phyloP scores from a whole-genome alignment of 92 coral and sea anemone genomes.

The Porites lobata region DNA sequence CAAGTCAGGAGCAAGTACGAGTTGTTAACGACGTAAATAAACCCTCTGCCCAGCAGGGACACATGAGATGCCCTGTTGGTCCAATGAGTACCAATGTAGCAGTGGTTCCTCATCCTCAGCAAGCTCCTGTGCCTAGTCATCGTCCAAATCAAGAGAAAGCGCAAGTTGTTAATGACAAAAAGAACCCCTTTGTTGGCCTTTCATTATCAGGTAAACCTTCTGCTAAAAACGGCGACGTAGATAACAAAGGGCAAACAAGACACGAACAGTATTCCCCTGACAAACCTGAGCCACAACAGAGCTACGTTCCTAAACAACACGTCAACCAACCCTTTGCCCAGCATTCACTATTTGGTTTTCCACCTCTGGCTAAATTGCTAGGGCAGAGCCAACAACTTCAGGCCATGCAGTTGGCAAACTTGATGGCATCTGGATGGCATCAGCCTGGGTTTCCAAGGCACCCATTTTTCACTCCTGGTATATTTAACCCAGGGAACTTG shows the following conservation, averaged over 20 bases:
- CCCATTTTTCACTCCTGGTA: conserved; percentile 19
- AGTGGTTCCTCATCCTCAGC: background rate
- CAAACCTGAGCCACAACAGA: no score
- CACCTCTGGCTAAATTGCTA: background rate
- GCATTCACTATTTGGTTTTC: background rate
- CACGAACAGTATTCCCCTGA: no score
- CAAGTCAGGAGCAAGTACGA: background rate
- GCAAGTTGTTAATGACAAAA: background rate
- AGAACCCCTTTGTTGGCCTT: background rate
- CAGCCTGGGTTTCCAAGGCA: conserved; percentile 23
- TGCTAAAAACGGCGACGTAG: no score
- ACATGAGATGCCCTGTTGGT: no score
- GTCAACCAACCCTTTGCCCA: background rate
- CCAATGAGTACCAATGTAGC: no score
- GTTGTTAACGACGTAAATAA: background rate
- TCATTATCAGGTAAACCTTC: no score
- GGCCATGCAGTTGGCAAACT: background rate
- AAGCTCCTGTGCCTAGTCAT: background rate
- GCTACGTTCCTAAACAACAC: no score
- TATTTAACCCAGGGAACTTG: conserved; percentile 4
- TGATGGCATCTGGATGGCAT: conserved; percentile 5
- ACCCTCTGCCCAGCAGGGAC: background rate
- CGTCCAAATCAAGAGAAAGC: background rate
- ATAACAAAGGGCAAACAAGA: no score
- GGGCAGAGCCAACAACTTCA: background rate